These are phyloP conservation scores for Hydraecia micacea DNA, from an alignment of 2,888 invertebrate genomes.

Conservation along the genomic window DNA sequence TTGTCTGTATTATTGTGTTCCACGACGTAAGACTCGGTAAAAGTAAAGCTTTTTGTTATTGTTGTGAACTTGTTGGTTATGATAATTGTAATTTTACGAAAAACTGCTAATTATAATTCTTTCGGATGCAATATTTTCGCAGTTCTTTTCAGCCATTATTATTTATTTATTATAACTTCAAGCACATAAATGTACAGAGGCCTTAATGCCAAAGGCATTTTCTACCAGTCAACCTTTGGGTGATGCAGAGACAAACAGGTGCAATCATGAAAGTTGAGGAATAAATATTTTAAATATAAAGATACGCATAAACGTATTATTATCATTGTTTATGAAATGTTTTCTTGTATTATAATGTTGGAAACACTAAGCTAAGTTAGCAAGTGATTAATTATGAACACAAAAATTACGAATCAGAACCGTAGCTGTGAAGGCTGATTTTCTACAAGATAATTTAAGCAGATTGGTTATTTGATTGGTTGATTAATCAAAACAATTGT, in stretches of 20 bases:
- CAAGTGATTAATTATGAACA: background rate
- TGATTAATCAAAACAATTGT: slow-evolving; percentile 3
- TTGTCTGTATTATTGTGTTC: slow-evolving; percentile 1
- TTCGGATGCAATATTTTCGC: background rate
- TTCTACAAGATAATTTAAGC: background rate
- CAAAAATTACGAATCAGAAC: background rate
- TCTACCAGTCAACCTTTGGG: no score
- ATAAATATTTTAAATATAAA: no score
- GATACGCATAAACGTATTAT: no score
- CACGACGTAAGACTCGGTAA: background rate
- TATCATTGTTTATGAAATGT: background rate
- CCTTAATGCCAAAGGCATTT: no score
- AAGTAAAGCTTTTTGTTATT: background rate
- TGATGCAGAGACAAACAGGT: no score
- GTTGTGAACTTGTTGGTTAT: background rate
- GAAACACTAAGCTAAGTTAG: background rate
- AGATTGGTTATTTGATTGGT: background rate
- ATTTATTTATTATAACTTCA: no score
- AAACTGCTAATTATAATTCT: background rate
- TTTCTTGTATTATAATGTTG: background rate
- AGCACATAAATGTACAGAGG: no score
- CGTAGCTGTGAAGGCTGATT: background rate
- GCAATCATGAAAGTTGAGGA: no score
- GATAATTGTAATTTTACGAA: background rate
- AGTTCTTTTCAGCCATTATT: background rate